These are phyloP conservation scores for Eclectus roratus DNA, from an alignment of 2,113 vertebrate species.

Conservation along the genomic window DNA sequence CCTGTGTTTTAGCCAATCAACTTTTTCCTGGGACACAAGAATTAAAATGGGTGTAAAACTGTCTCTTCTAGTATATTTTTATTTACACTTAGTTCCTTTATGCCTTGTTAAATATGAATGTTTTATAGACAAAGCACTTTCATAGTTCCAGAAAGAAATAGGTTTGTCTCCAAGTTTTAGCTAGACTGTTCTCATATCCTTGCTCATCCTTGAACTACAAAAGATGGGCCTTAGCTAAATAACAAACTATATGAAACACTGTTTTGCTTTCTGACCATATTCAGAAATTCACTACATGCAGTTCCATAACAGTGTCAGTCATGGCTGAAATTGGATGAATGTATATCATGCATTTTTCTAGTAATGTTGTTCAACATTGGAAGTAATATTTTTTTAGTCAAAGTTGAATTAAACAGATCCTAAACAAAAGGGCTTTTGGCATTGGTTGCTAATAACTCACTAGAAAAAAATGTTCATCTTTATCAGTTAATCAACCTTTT, in stretches of 20 bases:
- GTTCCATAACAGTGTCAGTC: not conserved
- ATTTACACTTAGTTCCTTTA: not conserved
- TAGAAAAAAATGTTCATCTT: not conserved
- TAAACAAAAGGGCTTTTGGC: not conserved
- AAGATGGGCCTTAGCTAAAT: not conserved
- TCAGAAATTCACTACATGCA: not conserved
- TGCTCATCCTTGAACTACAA: not conserved
- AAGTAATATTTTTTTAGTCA: not conserved
- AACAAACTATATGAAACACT: not conserved
- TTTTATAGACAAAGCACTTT: not conserved
- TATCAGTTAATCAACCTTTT: not conserved
- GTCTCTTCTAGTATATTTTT: not conserved
- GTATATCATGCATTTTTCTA: not conserved
- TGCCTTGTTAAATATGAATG: not conserved
- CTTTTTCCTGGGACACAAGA: not conserved
- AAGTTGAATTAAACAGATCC: not conserved
- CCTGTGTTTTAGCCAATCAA: not conserved
- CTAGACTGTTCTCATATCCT: not conserved
- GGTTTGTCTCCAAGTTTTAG: not conserved
- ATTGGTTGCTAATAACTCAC: not conserved
- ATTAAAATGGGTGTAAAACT: not conserved
- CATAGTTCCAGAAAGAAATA: not conserved
- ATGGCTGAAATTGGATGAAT: not conserved
- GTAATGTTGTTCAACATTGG: not conserved
- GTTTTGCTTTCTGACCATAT: not conserved